These are phyloP conservation scores for Streblospio benedicti DNA, from an alignment of 1,140 invertebrate genomes.

Conservation along the genomic window DNA sequence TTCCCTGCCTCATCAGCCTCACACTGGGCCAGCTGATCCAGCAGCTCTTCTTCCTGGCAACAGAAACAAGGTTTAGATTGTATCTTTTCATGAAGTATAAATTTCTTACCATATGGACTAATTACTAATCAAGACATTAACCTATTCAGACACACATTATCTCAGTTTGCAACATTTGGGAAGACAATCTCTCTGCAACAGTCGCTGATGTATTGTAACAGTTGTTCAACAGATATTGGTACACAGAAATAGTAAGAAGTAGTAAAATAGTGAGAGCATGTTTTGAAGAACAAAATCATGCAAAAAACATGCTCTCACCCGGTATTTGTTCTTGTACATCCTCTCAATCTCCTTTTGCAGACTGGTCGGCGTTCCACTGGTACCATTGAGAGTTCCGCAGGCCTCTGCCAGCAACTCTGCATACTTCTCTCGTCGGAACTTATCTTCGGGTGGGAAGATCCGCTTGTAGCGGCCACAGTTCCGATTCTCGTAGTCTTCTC, in stretches of 20 bases:
- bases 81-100: neutral
- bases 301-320: constrained; percentile 22
- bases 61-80: too few species aligned
- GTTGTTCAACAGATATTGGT: neutral
- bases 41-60: constrained; percentile 39
- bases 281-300: neutral
- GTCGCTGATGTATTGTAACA: neutral
- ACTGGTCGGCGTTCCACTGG: constrained; percentile 28
- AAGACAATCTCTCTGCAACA: neutral
- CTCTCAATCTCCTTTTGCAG: constrained; percentile 42
- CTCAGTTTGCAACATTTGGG: neutral
- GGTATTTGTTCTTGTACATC: constrained; percentile 39
- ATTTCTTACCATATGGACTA: neutral
- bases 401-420: constrained; percentile 19
- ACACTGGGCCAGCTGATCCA: constrained; percentile 44
- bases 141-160: neutral
- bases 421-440: constrained; percentile 34
- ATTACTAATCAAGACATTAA: too few species aligned
- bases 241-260: neutral
- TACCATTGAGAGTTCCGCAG: constrained; percentile 31
- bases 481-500: constrained; percentile 45
- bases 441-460: constrained; percentile 45
- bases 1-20: constrained; percentile 34
- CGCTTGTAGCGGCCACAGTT: constrained; percentile 41
- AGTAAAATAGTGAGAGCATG: neutral